Evolutionary conservation across 2,888 invertebrate species (phyloP).

Genomic region (Himalopsyche japonica): DNA sequence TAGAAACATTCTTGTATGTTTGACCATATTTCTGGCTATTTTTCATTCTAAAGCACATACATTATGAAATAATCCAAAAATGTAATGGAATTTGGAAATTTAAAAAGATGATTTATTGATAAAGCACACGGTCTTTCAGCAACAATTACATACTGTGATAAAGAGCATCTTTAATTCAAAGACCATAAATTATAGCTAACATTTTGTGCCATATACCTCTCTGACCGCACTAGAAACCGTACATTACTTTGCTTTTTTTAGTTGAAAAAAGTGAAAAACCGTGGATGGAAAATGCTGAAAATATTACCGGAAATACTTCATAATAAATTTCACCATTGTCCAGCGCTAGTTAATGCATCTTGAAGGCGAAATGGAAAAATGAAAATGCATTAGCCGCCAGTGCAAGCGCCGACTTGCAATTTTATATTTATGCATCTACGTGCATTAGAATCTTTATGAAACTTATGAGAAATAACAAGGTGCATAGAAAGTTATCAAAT

Average conservation of each 20-base stretch:
- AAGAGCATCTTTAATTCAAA: conserved; percentile 22
- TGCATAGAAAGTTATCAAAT: not conserved
- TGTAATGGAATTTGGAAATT: not conserved
- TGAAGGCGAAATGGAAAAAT: conserved; percentile 32
- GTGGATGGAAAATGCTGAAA: conserved; percentile 17
- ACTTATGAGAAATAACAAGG: not conserved
- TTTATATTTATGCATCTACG: not conserved
- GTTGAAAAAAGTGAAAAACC: not conserved
- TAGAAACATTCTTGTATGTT: too few species aligned
- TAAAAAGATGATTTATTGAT: not conserved
- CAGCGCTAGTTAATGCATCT: conserved; percentile 31
- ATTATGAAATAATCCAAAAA: not conserved
- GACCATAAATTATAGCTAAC: conserved; percentile 17
- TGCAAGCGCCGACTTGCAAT: not conserved
- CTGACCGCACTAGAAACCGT: not conserved
- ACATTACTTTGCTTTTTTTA: conserved; percentile 3
- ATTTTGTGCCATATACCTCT: conserved; percentile 7
- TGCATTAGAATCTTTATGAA: not conserved
- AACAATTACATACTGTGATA: conserved; percentile 4
- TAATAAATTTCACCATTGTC: conserved; percentile 38
- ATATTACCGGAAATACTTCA: conserved; percentile 26
- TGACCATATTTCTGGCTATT: too few species aligned
- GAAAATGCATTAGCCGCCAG: conserved; percentile 32
- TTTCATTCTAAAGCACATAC: too few species aligned
- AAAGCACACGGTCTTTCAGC: not conserved